Conservation (phyloP, 2,113 vertebrate genomes). For the Takifugu flavidus region DNA sequence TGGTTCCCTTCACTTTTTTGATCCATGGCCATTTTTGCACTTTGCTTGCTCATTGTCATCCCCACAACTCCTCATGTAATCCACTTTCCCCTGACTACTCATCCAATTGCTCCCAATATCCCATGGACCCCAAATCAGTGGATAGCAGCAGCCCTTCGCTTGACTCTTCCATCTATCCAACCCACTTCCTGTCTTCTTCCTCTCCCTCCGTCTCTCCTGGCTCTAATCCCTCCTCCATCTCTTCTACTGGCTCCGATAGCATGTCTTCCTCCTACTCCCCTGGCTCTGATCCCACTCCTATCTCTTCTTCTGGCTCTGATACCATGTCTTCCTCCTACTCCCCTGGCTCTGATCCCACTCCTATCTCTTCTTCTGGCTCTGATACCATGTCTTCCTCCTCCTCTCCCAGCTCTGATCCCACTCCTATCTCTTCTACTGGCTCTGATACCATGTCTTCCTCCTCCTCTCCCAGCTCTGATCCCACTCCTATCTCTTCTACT, state of each 20-base stretch:
- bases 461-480: constrained; percentile 39
- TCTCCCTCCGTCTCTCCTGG: constrained; percentile 10
- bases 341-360: not conserved
- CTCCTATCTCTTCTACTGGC: too few species aligned
- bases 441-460: not conserved
- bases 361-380: too few species aligned
- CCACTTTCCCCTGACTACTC: not conserved
- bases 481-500: too few species aligned
- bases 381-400: constrained; percentile 3
- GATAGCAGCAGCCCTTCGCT: constrained; percentile 5
- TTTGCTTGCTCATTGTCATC: constrained; percentile 10
- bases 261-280: constrained; percentile 1
- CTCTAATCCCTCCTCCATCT: not conserved
- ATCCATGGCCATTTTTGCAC: constrained; percentile 33
- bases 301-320: too few species aligned
- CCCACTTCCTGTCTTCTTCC: not conserved
- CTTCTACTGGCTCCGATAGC: too few species aligned
- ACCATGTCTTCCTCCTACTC: constrained; percentile 1
- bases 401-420: not conserved
- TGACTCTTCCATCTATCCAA: not conserved
- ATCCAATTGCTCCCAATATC: constrained; percentile 20
- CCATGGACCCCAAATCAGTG: constrained; percentile 15
- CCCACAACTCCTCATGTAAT: not conserved
- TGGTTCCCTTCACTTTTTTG: constrained; percentile 28
- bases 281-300: not conserved